Evolutionary conservation across 1,140 invertebrate species (phyloP), one percentile per base, ranked within the genome.

Genomic region (Lethocerus indicus): DNA sequence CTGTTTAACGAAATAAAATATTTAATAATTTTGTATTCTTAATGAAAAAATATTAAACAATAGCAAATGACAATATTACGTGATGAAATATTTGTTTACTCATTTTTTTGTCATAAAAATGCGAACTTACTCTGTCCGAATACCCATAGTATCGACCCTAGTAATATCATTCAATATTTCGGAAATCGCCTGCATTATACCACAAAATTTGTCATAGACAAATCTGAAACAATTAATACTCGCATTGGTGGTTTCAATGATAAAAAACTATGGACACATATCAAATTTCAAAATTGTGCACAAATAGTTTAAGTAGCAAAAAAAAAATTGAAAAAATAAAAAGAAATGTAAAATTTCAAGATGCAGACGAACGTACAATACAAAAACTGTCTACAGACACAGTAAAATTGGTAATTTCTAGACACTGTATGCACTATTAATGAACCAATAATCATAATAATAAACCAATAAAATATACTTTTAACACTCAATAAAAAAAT

Each of bases 151-250:
- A 57, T 86, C 81, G 43, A 69, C 71, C 59, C 75, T 78, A 60
- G 76, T 81, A 41, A 94, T 76, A 62, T 95, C 90, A 66, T 90
- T 86, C 35, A 95, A 65, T 6, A 84, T 78, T 67, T 91, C 84
- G 25, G 83, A 75, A 56, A 92, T 76, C 57, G 79, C 75, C 37
- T 80, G 68, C 55, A 92, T 72, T 41, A 91, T 84, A 18, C 70
- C 70, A 44, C 76, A 73, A 64, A 90, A 83, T 49, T 79, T 71
- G 58, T 83, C 75, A 29, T 83, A 64, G 40, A 91, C 73, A 23
- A 77, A 58, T 57, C 72, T 70, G 51, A 35, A 64, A 67, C 13
- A 58, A 45, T 18, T 14, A 12, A n/a, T n/a, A n/a, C n/a, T n/a
- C n/a, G n/a, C n/a, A n/a, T 9, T 21, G 21, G n/a, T 12, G 12